A percentile compares a stretch with the other conserved stretches of the same genome.
These are phyloP conservation scores for Pangasianodon gigas DNA, from an alignment of 2,113 vertebrate genomes.

Conservation along the genomic window DNA sequence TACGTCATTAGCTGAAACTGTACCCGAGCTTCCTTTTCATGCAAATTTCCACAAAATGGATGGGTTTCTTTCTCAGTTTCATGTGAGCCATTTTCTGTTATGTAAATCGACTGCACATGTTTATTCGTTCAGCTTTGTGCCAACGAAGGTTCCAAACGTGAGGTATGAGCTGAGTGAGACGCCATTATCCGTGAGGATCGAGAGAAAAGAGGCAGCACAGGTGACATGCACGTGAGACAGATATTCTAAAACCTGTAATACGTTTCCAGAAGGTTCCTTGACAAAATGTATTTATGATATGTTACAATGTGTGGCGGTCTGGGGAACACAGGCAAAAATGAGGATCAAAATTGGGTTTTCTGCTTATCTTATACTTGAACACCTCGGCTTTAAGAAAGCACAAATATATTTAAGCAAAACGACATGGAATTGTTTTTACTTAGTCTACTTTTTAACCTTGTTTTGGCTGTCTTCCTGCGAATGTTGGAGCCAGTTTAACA, in stretches of 20 bases:
- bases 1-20: background rate
- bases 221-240: slow-evolving; percentile 48
- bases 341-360: background rate
- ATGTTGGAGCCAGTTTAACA: background rate
- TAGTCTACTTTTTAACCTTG: background rate
- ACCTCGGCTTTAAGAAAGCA: background rate
- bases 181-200: slow-evolving; percentile 44
- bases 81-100: slow-evolving; percentile 38
- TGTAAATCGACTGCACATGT: slow-evolving; percentile 40
- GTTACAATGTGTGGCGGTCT: background rate
- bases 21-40: background rate
- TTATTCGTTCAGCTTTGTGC: slow-evolving; percentile 64
- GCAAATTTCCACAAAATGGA: background rate
- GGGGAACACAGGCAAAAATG: background rate
- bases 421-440: background rate
- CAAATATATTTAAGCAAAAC: background rate
- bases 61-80: slow-evolving; percentile 40
- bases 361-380: background rate
- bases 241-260: background rate
- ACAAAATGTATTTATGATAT: background rate
- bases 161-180: slow-evolving; percentile 72
- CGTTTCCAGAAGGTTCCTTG: background rate
- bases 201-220: slow-evolving; percentile 45
- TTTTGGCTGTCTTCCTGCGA: background rate
- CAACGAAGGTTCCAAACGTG: slow-evolving; percentile 73